Evolutionary conservation across 2,797 vertebrate genomes (phyloP), one percentile per base, ranked within the genome.

Genomic region (Leuciscus waleckii): DNA sequence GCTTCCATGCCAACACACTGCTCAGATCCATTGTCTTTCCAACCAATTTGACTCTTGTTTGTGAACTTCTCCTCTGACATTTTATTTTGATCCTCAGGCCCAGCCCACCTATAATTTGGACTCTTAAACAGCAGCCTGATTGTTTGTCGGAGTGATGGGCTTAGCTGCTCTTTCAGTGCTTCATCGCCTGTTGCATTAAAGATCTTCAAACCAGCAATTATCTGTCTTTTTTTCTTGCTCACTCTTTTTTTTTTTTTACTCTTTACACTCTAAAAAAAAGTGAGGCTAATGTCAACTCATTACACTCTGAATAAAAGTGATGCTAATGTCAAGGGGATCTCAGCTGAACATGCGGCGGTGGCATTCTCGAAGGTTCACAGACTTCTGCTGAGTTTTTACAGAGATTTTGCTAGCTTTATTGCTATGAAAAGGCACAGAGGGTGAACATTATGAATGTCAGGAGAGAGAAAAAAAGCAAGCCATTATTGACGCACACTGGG

Each of bases 171-270:
- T 95, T 95, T 92, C 93, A 94, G 92, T 92, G 91, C 93, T 91
- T 92, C 91, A 89, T 92, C 85, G 90, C 90, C 92, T 89, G 93
- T 92, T 95, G 93, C 94, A 95, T 95, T 95, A 95, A 90, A 93
- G 90, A 94, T 93, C 92, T 92, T 90, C 90, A 93, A 95, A 95
- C 94, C 93, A 91, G 92, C 92, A 95, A 95, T 95, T 94, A 95
- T 91, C 92, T 92, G 82, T 26, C 54, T 54, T 71, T 73, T 71
- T 68, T 58, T 2, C 17, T 16, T 2, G n/a, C 67, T 69, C 43
- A 3, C 17, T 86, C 88, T 85, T 32, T 92, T 93, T 95, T 94
- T 93, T 92, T 91, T 39, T 78, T 58, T 58, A 91, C 90, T 92
- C 93, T 91, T 93, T 91, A 91, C 89, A 90, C 91, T 89, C 85